These are phyloP conservation scores for Diadophis punctatus DNA, from an alignment of 2,113 vertebrate genomes.

Conservation along the genomic window DNA sequence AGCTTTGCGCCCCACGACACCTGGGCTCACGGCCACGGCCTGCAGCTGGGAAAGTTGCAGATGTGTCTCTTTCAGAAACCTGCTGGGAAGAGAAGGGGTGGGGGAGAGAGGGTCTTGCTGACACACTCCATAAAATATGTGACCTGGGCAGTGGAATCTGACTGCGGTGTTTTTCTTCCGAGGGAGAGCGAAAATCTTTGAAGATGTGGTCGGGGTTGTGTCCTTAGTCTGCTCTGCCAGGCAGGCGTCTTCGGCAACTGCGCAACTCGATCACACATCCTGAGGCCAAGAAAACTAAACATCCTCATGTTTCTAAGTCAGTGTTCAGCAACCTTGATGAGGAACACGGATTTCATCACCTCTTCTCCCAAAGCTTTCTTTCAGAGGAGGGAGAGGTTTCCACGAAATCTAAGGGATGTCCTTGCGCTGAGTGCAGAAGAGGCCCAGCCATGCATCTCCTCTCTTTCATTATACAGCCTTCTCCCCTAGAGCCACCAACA, in stretches of 20 bases:
- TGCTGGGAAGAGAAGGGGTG: neutral
- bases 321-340: neutral
- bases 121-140: slow-evolving; percentile 12
- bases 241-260: neutral
- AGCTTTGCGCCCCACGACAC: neutral
- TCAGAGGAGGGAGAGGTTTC: neutral
- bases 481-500: neutral
- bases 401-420: neutral
- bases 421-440: too few relatives aligned
- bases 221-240: neutral
- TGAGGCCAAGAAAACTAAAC: neutral
- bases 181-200: neutral
- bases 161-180: neutral
- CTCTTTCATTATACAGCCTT: neutral
- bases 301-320: neutral
- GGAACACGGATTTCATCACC: neutral
- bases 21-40: neutral
- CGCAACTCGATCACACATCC: neutral
- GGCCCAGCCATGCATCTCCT: too few relatives aligned
- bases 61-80: neutral
- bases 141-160: neutral
- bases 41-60: neutral
- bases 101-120: neutral
- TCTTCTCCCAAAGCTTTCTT: neutral
- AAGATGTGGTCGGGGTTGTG: neutral